Percentiles rank a stretch among this genome's conserved stretches.
phyloP scores from a whole-genome alignment of 2,113 vertebrate species.

The Lampris incognitus region DNA sequence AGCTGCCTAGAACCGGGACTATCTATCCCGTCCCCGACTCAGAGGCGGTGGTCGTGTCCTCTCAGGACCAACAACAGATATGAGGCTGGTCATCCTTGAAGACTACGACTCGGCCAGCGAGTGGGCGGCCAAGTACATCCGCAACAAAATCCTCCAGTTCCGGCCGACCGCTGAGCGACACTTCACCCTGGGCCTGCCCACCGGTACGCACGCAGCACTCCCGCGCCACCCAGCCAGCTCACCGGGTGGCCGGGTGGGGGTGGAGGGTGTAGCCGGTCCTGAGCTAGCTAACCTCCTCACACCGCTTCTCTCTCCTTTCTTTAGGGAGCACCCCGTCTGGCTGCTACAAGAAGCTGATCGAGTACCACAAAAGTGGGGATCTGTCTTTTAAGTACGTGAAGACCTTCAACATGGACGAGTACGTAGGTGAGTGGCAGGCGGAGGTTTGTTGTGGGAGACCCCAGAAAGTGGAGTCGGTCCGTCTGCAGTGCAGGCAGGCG shows the following conservation, averaged over 20 bases:
- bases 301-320: background rate
- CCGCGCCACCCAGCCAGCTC: too few relatives aligned
- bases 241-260: too few relatives aligned
- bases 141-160: constrained; percentile 93
- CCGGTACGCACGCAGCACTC: constrained; percentile 80
- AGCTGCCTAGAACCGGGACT: too few relatives aligned
- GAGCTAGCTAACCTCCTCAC: too few relatives aligned
- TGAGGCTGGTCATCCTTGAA: constrained; percentile 97
- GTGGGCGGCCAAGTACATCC: constrained; percentile 98
- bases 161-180: constrained; percentile 87
- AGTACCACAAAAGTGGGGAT: constrained; percentile 90
- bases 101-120: constrained; percentile 94
- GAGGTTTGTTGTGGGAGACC: too few relatives aligned
- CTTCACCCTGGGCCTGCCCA: constrained; percentile 94
- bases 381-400: constrained; percentile 95
- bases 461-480: too few relatives aligned
- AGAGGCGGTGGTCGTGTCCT: too few relatives aligned
- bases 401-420: constrained; percentile 99
- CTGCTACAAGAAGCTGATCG: constrained; percentile 93
- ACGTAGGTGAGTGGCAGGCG: constrained; percentile 88
- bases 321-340: constrained; percentile 92
- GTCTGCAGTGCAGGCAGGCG: too few relatives aligned
- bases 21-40: too few relatives aligned
- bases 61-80: constrained; percentile 55
- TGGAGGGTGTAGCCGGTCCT: too few relatives aligned